Evolutionary conservation across 1,140 invertebrate species (phyloP).

Genomic region (Drosophila arawakana): DNA sequence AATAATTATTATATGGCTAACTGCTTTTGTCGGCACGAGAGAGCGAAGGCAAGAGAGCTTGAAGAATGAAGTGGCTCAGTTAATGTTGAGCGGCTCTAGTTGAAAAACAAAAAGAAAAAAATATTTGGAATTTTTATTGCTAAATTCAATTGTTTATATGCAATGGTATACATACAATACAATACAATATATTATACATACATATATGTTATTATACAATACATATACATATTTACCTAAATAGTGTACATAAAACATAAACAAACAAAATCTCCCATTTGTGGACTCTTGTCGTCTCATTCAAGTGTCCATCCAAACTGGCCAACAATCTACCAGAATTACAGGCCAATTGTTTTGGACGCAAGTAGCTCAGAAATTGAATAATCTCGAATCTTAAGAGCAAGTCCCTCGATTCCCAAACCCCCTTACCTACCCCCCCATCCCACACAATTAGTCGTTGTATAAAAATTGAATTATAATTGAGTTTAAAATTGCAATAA

Average conservation of each 20-base stretch:
- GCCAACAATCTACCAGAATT: neutral
- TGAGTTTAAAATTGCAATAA: conserved; percentile 60
- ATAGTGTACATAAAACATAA: conserved; percentile 73
- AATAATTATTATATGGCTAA: conserved; percentile 21
- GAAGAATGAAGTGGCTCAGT: conserved; percentile 49
- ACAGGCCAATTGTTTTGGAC: conserved; percentile 17
- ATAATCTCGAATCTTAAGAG: conserved; percentile 32
- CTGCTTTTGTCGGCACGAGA: conserved; percentile 49
- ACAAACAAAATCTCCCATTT: neutral
- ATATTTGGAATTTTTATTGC: conserved; percentile 76
- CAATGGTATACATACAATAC: conserved; percentile 72
- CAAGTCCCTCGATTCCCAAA: neutral
- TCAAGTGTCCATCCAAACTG: conserved; percentile 23
- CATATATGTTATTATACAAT: conserved; percentile 63
- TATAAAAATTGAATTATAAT: conserved; percentile 58
- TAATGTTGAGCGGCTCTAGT: conserved; percentile 66
- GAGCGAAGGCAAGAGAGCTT: neutral
- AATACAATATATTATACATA: conserved; percentile 56
- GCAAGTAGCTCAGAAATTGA: conserved; percentile 30
- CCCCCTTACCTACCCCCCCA: neutral
- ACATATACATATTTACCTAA: conserved; percentile 72
- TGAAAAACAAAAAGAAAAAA: conserved; percentile 19
- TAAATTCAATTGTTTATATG: conserved; percentile 79
- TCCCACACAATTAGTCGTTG: conserved; percentile 52
- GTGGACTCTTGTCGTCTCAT: conserved; percentile 38